Base-by-base conservation (phyloP, 2,113 vertebrate species). In the Callopanchax toddi region DNA sequence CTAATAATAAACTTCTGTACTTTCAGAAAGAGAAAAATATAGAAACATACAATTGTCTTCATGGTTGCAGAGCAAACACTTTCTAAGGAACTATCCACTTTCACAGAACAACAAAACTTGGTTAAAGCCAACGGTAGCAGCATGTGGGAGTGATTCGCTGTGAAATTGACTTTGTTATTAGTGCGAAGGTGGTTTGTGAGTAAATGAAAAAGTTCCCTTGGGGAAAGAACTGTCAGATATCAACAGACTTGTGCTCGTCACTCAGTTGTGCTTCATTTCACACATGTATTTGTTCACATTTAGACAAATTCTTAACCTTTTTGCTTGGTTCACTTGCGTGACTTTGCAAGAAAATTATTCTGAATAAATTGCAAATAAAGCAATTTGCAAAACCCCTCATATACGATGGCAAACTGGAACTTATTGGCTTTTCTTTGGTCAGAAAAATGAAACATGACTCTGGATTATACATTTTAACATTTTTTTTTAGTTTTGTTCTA, bases 151-250 rank as follows among this genome's bases (percentile, higher is more conserved):
- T 59, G 73, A 83, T 50, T 67, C 54, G 13, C 51, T 85, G 67
- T 78, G 58, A 83, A 75, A 80, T 34, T 59, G 61, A 62, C 65
- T 79, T 76, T 76, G 49, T 78, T 79, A 83, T 81, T 78, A 76
- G 62, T 64, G 21, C 13, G 6, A 37, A 12, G 17, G 6, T 18
- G 39, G 66, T 68, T 32, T 32, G 45, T 64, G 66, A 64, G 67
- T 74, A 72, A 81, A 71, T 74, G 74, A 82, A 82, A 81, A 86
- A 78, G 39, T 32, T 68, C 66, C 54, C 63, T 34, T 11, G n/a
- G 60, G 81, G 63, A 39, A 6, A 32, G 36, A 26, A 23, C 25
- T 55, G 66, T 71, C 57, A 62, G 54, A 69, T 57, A 58, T 57
- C 26, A 66, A 57, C 46, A 60, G 71, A 54, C 50, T 59, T 67